Evolutionary conservation across 1,140 invertebrate genomes (phyloP).

Genomic region (Drosophila auraria): DNA sequence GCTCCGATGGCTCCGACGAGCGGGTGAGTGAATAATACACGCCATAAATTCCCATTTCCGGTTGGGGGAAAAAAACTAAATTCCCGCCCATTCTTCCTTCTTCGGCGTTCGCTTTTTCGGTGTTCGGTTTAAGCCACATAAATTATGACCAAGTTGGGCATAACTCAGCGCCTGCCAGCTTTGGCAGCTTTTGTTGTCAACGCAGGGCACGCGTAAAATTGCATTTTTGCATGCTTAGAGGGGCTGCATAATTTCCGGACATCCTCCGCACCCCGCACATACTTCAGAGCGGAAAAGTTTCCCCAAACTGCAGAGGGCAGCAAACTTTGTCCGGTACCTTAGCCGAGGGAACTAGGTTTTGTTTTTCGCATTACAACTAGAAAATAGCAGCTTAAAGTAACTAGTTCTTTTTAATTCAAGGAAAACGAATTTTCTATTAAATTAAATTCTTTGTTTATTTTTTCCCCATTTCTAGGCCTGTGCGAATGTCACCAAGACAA

Average conservation of each 20-base stretch:
- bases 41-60: constrained; percentile 66
- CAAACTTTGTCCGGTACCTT: constrained; percentile 26
- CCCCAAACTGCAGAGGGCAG: constrained; percentile 11
- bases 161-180: constrained; percentile 75
- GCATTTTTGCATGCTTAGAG: constrained; percentile 64
- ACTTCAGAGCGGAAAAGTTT: constrained; percentile 56
- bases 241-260: constrained; percentile 55
- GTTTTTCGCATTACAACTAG: constrained; percentile 2
- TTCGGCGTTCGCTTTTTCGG: constrained; percentile 23
- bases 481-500: constrained; percentile 85
- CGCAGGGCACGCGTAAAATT: constrained; percentile 81
- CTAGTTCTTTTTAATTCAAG: not conserved
- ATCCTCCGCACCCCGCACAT: not conserved
- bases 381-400: not conserved
- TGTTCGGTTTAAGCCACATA: constrained; percentile 60
- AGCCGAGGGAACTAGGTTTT: constrained; percentile 1
- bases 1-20: constrained; percentile 93
- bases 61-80: constrained; percentile 3
- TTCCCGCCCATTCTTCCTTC: constrained; percentile 9
- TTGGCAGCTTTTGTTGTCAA: constrained; percentile 83
- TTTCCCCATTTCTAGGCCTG: constrained; percentile 86
- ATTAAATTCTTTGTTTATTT: not conserved
- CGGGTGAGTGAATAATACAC: constrained; percentile 86
- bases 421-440: not conserved
- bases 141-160: constrained; percentile 76